Percentiles rank a stretch among this genome's conserved stretches.
Evolutionary conservation across 1,140 invertebrate genomes (phyloP).

Genomic region (Artemia franciscana): DNA sequence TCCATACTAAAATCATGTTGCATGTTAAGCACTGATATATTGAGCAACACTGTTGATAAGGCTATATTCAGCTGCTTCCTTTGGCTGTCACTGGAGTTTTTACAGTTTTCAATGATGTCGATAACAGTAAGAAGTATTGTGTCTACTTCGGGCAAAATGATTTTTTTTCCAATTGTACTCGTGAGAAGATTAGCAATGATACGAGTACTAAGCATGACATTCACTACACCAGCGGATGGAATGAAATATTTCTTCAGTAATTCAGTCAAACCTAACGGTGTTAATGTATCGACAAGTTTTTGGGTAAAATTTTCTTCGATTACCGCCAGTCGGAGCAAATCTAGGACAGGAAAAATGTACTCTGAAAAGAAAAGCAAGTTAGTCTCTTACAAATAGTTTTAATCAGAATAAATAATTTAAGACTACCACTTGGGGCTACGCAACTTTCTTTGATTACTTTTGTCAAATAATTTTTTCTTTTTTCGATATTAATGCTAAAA

Average conservation of each 20-base stretch:
- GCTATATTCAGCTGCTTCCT: conserved; percentile 36
- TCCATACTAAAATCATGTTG: not conserved
- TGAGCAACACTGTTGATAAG: conserved; percentile 49
- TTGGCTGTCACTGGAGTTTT: not conserved
- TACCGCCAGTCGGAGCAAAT: conserved; percentile 52
- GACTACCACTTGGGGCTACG: no score
- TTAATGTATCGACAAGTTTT: conserved; percentile 18
- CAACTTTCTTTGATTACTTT: no score
- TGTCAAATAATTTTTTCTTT: no score
- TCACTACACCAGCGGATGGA: conserved; percentile 23
- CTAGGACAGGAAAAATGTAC: conserved; percentile 60
- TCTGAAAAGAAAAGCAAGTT: conserved; percentile 27
- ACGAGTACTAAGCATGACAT: conserved; percentile 50
- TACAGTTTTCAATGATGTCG: not conserved
- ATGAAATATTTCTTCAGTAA: conserved; percentile 14
- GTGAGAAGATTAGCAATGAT: conserved; percentile 49
- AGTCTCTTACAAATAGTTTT: no score
- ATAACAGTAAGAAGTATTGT: conserved; percentile 8
- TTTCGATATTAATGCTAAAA: no score
- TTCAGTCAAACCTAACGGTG: conserved; percentile 13
- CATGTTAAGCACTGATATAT: conserved; percentile 25
- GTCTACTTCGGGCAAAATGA: conserved; percentile 3
- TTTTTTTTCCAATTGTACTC: conserved; percentile 18
- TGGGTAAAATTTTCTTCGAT: conserved; percentile 34
- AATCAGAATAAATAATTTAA: no score